A percentile compares a stretch with the other conserved stretches of the same genome.
Evolutionary conservation across 2,797 vertebrate genomes (phyloP).

Genomic region (Champsocephalus esox): DNA sequence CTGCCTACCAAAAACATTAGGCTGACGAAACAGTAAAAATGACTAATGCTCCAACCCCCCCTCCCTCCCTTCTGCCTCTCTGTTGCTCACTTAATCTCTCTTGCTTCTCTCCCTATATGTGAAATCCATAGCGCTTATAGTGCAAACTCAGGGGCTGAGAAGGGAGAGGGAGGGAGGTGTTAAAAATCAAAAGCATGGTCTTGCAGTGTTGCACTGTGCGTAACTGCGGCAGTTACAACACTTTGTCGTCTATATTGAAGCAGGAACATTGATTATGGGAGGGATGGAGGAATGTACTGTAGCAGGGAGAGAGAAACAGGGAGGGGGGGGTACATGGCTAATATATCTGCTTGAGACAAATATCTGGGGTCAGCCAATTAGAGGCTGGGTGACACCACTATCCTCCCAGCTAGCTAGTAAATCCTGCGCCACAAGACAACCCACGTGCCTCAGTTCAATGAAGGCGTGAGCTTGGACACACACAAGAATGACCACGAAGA

Average conservation of each 20-base stretch:
- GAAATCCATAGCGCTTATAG: slow-evolving; percentile 44
- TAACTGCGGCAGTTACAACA: slow-evolving; percentile 54
- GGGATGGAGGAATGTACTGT: slow-evolving; percentile 60
- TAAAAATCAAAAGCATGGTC: slow-evolving; percentile 51
- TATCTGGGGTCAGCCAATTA: slow-evolving; percentile 79
- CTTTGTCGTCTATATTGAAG: slow-evolving; percentile 49
- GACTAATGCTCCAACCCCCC: slow-evolving; percentile 44
- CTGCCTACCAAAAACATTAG: slow-evolving; percentile 49
- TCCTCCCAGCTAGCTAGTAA: slow-evolving; percentile 64
- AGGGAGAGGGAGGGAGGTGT: slow-evolving; percentile 40
- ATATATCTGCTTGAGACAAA: slow-evolving; percentile 59
- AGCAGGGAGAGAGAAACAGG: slow-evolving; percentile 27
- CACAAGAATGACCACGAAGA: slow-evolving; percentile 19
- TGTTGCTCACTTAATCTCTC: slow-evolving; percentile 65
- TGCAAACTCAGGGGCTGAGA: slow-evolving; percentile 42
- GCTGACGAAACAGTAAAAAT: slow-evolving; percentile 52
- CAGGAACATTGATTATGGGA: slow-evolving; percentile 74
- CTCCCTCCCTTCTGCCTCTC: slow-evolving; percentile 15
- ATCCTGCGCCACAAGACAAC: slow-evolving; percentile 65
- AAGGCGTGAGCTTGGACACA: slow-evolving; percentile 42
- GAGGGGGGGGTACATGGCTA: slow-evolving; percentile 52
- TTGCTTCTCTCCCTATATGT: slow-evolving; percentile 47
- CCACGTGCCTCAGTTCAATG: slow-evolving; percentile 60
- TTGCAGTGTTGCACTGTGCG: slow-evolving; percentile 70
- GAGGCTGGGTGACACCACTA: slow-evolving; percentile 64